Evolutionary conservation across 2,113 vertebrate species (phyloP).

Genomic region (Girardinichthys multiradiatus): DNA sequence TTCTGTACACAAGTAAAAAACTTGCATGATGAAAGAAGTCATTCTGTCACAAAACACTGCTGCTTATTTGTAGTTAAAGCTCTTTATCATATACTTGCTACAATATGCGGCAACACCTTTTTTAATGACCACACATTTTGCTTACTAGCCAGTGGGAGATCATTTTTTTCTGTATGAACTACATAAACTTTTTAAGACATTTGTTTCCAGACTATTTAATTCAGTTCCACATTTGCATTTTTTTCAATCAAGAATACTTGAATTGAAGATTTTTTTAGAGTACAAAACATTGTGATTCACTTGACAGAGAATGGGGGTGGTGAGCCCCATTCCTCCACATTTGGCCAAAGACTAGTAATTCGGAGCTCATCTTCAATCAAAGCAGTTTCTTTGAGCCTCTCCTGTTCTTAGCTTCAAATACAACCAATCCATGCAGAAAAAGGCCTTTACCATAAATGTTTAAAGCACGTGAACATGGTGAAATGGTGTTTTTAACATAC

Average conservation of each 20-base stretch:
- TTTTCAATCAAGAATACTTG: neutral
- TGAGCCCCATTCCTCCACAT: neutral
- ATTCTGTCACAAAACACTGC: neutral
- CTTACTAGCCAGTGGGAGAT: neutral
- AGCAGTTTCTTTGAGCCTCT: neutral
- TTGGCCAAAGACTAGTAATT: neutral
- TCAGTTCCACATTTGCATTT: neutral
- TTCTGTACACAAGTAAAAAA: neutral
- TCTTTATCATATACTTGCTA: neutral
- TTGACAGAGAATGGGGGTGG: neutral
- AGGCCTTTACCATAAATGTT: too few relatives aligned
- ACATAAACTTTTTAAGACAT: neutral
- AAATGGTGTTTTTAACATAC: too few relatives aligned
- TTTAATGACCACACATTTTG: neutral
- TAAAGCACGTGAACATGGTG: too few relatives aligned
- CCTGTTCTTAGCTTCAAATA: too few relatives aligned
- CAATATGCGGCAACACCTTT: neutral
- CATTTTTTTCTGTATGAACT: neutral
- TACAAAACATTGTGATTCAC: neutral
- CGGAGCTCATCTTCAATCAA: neutral
- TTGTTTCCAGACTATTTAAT: neutral
- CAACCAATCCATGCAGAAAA: too few relatives aligned
- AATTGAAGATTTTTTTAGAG: neutral
- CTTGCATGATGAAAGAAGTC: neutral
- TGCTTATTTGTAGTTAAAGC: neutral